Conservation (phyloP, 1,140 invertebrate species). For the Nephotettix cincticeps region DNA sequence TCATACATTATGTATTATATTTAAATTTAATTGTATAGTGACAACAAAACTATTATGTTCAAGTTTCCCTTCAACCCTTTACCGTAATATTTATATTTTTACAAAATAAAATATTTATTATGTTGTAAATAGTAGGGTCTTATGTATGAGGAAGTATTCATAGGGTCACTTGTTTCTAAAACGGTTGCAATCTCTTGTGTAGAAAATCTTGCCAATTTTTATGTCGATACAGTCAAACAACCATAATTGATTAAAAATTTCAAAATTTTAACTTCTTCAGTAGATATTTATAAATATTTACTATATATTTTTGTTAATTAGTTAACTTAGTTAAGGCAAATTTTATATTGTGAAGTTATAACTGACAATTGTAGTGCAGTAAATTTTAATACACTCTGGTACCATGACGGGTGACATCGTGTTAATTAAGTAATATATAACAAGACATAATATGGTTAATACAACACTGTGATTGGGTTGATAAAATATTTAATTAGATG, state of each 20-base stretch:
- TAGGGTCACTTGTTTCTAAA: no score
- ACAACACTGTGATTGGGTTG: conserved; percentile 18
- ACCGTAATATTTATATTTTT: background rate
- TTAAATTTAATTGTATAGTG: background rate
- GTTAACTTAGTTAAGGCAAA: background rate
- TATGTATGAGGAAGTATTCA: no score
- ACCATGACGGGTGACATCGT: conserved; percentile 6
- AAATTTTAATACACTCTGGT: conserved; percentile 11
- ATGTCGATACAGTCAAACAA: no score
- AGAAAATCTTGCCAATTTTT: no score
- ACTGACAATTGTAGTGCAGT: background rate
- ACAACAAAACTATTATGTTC: background rate
- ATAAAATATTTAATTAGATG: background rate
- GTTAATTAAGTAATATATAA: conserved; percentile 19
- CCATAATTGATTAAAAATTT: no score
- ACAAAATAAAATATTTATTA: background rate
- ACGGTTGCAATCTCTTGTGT: no score
- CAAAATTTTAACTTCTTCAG: no score
- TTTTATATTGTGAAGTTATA: background rate
- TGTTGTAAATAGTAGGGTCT: background rate
- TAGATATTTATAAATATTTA: no score
- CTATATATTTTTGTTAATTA: conserved; percentile 14
- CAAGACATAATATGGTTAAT: conserved; percentile 8
- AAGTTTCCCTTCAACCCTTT: background rate
- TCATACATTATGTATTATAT: background rate